Evolutionary conservation across 2,888 invertebrate species (phyloP).

Genomic region (Pharmacophagus antenor): DNA sequence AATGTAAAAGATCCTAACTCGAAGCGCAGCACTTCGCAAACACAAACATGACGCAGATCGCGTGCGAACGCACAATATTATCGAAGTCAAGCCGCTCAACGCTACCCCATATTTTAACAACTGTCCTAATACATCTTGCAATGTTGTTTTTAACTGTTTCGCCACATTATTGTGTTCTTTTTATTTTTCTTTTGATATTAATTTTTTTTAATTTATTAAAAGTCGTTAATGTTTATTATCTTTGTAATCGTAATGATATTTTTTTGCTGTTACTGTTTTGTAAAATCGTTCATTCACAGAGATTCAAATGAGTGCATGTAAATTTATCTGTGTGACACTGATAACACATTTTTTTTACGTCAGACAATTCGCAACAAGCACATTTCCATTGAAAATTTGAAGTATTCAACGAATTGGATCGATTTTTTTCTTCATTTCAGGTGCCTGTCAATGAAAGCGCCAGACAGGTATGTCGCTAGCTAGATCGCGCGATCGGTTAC

Average conservation of each 20-base stretch:
- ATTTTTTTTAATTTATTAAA: conserved; percentile 64
- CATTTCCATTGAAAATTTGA: conserved; percentile 68
- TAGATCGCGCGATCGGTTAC: conserved; percentile 73
- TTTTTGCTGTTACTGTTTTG: conserved; percentile 17
- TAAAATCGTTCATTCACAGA: conserved; percentile 1
- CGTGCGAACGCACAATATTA: conserved; percentile 73
- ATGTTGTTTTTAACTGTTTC: conserved; percentile 80
- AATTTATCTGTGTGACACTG: conserved; percentile 75
- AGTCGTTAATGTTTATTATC: conserved; percentile 41
- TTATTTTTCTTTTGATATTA: conserved; percentile 67
- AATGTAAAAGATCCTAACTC: conserved; percentile 25
- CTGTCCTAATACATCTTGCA: conserved; percentile 81
- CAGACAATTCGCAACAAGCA: conserved; percentile 42
- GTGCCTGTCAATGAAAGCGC: conserved; percentile 88
- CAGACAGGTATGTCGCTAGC: conserved; percentile 84
- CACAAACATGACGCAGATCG: conserved; percentile 58
- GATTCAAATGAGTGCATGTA: conserved; percentile 50
- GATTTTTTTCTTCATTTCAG: conserved; percentile 86
- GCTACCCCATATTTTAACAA: conserved; percentile 81
- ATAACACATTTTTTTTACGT: conserved; percentile 29
- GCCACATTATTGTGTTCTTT: conserved; percentile 74
- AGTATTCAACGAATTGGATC: conserved; percentile 83
- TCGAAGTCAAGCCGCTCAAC: conserved; percentile 64
- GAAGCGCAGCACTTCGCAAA: conserved; percentile 45
- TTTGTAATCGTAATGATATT: conserved; percentile 35